phyloP scores from a whole-genome alignment of 2,797 vertebrate species.

The Sphenopsis melanotis region DNA sequence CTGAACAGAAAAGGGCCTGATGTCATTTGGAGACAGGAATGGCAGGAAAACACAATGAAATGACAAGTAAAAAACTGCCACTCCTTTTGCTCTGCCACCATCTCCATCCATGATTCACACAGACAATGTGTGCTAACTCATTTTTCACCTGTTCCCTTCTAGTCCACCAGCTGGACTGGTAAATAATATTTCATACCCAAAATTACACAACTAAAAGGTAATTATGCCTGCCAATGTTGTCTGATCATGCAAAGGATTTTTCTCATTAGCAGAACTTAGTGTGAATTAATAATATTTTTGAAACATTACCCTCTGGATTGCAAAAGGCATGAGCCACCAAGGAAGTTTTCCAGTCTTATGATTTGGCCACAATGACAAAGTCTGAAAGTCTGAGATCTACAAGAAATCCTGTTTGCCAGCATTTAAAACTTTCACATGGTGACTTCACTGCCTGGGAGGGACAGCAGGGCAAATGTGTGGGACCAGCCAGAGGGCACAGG shows the following conservation, averaged over 20 bases:
- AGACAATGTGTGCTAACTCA: background rate
- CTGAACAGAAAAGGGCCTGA: background rate
- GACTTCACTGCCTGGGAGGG: background rate
- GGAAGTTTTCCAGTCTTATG: background rate
- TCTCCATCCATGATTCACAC: background rate
- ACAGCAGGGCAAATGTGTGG: background rate
- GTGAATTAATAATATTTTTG: background rate
- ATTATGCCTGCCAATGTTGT: background rate
- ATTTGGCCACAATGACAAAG: background rate
- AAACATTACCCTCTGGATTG: background rate
- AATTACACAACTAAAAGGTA: background rate
- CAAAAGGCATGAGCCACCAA: background rate
- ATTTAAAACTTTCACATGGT: background rate
- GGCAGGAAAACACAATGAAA: background rate
- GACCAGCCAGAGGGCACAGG: background rate
- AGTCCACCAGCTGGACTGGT: background rate
- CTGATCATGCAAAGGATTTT: background rate
- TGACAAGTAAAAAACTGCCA: background rate
- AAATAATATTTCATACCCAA: background rate
- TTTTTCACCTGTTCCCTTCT: background rate
- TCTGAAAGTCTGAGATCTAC: background rate
- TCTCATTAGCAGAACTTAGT: background rate
- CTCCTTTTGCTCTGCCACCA: background rate
- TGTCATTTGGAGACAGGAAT: background rate
- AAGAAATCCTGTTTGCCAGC: background rate